Percentiles rank a stretch among this genome's conserved stretches.
Conservation (phyloP, 2,113 vertebrate species). For the Calonectris borealis region DNA sequence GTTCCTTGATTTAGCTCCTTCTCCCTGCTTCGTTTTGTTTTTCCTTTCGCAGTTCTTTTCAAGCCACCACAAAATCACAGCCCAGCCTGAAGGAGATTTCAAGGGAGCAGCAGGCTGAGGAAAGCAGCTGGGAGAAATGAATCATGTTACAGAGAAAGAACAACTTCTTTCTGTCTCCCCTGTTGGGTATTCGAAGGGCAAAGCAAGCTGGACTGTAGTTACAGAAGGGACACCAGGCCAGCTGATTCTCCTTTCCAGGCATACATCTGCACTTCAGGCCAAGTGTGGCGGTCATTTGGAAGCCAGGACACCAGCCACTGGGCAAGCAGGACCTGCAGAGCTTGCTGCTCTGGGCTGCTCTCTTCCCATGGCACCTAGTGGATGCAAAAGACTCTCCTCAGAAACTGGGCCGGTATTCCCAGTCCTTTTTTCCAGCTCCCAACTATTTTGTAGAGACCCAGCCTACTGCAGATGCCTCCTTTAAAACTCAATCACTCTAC, state of each 20-base stretch:
- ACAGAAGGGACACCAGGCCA: background rate
- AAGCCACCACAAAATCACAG: background rate
- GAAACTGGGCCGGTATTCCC: fast-evolving
- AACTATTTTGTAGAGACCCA: background rate
- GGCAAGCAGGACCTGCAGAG: background rate
- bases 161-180: background rate
- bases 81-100: background rate
- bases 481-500: background rate
- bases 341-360: background rate
- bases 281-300: background rate
- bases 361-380: background rate
- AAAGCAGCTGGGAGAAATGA: background rate
- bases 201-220: background rate
- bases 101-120: background rate
- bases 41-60: background rate
- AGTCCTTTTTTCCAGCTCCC: background rate
- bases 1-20: background rate
- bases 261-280: background rate
- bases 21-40: background rate
- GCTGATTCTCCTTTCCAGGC: background rate
- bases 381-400: background rate
- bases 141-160: background rate
- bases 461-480: background rate
- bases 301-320: background rate
- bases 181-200: background rate